Percentiles rank a stretch among this genome's conserved stretches.
Conservation (phyloP, 1,140 invertebrate species). For the Ectropis grisescens region DNA sequence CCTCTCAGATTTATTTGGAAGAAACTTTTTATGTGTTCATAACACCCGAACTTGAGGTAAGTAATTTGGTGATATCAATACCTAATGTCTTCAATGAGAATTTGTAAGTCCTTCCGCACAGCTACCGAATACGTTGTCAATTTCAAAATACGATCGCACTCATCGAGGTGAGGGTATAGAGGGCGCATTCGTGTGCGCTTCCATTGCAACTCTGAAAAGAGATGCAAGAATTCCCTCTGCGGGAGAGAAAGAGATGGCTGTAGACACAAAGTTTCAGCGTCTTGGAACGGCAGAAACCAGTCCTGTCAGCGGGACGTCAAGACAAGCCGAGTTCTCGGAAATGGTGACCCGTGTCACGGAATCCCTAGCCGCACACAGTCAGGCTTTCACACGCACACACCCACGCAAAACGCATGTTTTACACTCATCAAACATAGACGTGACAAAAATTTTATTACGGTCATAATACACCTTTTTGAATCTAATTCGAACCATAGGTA, state of each 20-base stretch:
- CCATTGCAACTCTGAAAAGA: slow-evolving; percentile 34
- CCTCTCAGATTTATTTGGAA: too few relatives aligned
- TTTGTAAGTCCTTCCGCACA: slow-evolving; percentile 45
- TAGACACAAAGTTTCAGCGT: slow-evolving; percentile 50
- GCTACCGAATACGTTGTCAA: slow-evolving; percentile 54
- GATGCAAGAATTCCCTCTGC: slow-evolving; percentile 12
- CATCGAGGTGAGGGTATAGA: slow-evolving; percentile 54
- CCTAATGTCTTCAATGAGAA: slow-evolving; percentile 41
- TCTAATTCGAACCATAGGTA: too few relatives aligned
- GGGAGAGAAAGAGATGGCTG: slow-evolving; percentile 28
- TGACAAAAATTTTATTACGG: neutral
- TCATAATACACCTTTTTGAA: too few relatives aligned
- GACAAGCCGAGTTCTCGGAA: slow-evolving; percentile 64
- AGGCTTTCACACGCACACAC: slow-evolving; percentile 25
- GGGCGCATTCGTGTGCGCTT: slow-evolving; percentile 59
- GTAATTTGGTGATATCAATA: too few relatives aligned
- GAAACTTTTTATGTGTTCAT: too few relatives aligned
- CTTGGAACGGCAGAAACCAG: slow-evolving; percentile 58
- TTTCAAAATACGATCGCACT: slow-evolving; percentile 47
- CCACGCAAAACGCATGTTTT: slow-evolving; percentile 5
- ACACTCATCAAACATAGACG: slow-evolving; percentile 3
- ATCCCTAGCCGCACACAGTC: slow-evolving; percentile 50
- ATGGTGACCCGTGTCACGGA: slow-evolving; percentile 68
- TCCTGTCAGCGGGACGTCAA: slow-evolving; percentile 67
- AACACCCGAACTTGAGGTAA: too few relatives aligned